phyloP scores from a whole-genome alignment of 1,140 invertebrate species.

The Lepidurus arcticus region DNA sequence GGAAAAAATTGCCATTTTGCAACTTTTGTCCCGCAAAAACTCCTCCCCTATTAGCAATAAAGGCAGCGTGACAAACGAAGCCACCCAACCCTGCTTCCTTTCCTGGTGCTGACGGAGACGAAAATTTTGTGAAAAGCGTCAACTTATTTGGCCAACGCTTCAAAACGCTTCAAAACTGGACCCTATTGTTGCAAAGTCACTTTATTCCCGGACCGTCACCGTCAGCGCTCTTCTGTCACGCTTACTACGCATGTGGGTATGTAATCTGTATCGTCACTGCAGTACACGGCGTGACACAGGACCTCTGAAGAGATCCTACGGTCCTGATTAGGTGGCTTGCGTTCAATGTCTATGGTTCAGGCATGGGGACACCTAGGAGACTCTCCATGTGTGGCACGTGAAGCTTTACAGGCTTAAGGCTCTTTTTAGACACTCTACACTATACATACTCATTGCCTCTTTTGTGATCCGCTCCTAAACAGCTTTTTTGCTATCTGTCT shows the following conservation, averaged over 20 bases:
- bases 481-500: neutral
- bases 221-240: too few relatives aligned
- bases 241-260: too few relatives aligned
- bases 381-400: constrained; percentile 8
- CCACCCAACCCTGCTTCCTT: constrained; percentile 3
- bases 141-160: too few relatives aligned
- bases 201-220: too few relatives aligned
- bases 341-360: neutral
- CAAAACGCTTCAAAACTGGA: too few relatives aligned
- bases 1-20: too few relatives aligned
- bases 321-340: neutral
- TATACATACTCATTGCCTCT: neutral
- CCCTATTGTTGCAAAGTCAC: too few relatives aligned
- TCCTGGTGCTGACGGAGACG: neutral
- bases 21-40: neutral
- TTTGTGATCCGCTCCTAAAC: neutral
- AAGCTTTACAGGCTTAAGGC: neutral
- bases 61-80: neutral
- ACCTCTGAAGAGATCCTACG: neutral
- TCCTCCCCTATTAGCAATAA: neutral
- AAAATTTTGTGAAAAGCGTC: neutral
- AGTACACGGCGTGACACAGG: neutral
- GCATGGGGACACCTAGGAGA: too few relatives aligned
- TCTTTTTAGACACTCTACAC: neutral
- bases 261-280: neutral